Conservation (phyloP, 2,113 vertebrate species). For the Centropus unirufus region DNA sequence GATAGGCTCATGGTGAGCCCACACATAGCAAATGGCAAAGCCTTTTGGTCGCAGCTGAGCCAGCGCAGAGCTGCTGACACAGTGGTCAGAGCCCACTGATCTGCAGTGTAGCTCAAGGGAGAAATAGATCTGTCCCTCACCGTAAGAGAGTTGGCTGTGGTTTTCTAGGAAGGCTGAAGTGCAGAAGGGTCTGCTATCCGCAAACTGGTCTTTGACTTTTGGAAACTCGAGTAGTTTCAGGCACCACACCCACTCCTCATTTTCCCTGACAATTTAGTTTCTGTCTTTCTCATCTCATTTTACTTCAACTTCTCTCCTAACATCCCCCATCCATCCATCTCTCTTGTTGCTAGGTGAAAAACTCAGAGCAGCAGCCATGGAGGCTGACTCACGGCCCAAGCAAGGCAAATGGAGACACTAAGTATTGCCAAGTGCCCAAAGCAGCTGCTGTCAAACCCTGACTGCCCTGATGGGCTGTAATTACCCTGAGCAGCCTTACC, state of each 20-base stretch:
- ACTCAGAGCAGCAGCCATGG: constrained; percentile 36
- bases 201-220: background rate
- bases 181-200: background rate
- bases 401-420: background rate
- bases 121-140: background rate
- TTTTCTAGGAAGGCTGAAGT: background rate
- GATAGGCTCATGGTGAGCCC: background rate
- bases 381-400: constrained; percentile 49
- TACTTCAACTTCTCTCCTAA: background rate
- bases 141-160: background rate
- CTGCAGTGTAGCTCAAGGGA: background rate
- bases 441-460: rapidly evolving
- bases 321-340: constrained; percentile 9
- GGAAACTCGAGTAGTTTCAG: constrained; percentile 7
- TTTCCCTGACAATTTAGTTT: constrained; percentile 30
- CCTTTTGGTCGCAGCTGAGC: background rate
- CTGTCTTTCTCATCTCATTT: constrained; percentile 45
- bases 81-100: background rate
- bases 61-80: background rate
- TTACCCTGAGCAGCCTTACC: background rate
- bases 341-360: constrained; percentile 68
- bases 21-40: background rate
- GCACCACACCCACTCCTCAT: background rate
- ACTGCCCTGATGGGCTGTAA: background rate
- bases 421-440: background rate